Conservation (phyloP, 2,888 invertebrate genomes). For the Eustalomyia histrio region DNA sequence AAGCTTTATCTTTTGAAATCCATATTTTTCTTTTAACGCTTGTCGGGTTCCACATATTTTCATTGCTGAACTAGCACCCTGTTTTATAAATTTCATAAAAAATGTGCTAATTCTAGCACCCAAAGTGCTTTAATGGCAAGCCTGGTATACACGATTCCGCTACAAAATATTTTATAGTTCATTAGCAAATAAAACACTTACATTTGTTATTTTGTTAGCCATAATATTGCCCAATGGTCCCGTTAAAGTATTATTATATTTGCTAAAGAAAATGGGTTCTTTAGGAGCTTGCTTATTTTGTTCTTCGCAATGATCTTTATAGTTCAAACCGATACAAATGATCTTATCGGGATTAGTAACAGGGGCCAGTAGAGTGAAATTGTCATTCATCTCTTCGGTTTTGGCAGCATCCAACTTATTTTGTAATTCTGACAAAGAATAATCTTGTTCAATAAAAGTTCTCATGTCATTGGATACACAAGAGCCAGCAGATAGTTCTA, state of each 20-base stretch:
- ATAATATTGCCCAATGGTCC: conserved; percentile 86
- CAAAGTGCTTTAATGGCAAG: too few species aligned
- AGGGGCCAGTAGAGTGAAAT: conserved; percentile 82
- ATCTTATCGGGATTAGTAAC: conserved; percentile 90
- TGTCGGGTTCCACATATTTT: too few species aligned
- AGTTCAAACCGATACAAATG: conserved; percentile 92
- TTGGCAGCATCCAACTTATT: conserved; percentile 64
- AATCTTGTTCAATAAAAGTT: conserved; percentile 79
- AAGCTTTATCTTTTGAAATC: too few species aligned
- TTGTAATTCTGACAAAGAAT: conserved; percentile 75
- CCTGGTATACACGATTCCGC: too few species aligned
- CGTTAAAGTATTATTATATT: conserved; percentile 89
- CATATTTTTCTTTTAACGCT: too few species aligned
- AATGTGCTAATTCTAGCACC: too few species aligned
- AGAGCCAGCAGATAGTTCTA: conserved; percentile 80
- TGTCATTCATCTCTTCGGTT: conserved; percentile 67
- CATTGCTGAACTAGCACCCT: too few species aligned
- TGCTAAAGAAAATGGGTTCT: conserved; percentile 92
- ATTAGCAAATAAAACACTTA: conserved; percentile 73
- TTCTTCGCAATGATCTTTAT: conserved; percentile 91
- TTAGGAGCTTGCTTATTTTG: conserved; percentile 86
- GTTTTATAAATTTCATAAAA: too few species aligned
- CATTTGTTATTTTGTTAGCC: conserved; percentile 83
- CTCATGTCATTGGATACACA: conserved; percentile 79
- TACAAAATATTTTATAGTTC: too few species aligned